Conservation (phyloP, 1,140 invertebrate species). For the Drosophila miranda region DNA sequence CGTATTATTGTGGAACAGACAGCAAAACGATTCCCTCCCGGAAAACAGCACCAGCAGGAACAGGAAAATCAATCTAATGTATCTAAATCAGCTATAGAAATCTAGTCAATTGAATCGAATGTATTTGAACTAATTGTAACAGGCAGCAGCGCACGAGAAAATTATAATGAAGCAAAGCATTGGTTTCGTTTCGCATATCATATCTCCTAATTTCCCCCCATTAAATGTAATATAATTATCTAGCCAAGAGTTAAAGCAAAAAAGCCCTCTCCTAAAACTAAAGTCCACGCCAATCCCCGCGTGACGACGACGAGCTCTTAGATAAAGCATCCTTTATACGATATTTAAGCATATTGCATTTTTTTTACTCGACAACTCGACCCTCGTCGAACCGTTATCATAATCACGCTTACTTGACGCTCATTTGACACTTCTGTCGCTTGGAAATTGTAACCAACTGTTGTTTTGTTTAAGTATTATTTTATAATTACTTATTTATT, state of each 20-base stretch:
- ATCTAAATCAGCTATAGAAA: constrained; percentile 71
- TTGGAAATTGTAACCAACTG: constrained; percentile 67
- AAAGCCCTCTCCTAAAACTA: constrained; percentile 29
- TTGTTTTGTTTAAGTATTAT: constrained; percentile 71
- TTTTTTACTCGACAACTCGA: constrained; percentile 43
- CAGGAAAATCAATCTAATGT: constrained; percentile 52
- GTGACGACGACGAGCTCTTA: constrained; percentile 44
- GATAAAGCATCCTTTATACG: constrained; percentile 51
- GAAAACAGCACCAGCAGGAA: constrained; percentile 39
- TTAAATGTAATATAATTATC: constrained; percentile 77
- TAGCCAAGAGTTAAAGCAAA: constrained; percentile 35
- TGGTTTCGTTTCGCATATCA: constrained; percentile 77
- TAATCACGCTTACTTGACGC: constrained; percentile 37
- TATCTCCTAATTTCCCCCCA: constrained; percentile 59
- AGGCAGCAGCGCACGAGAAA: constrained; percentile 39
- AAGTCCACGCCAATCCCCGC: constrained; percentile 39
- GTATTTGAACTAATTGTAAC: constrained; percentile 71
- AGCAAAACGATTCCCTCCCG: constrained; percentile 62
- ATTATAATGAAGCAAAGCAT: constrained; percentile 37
- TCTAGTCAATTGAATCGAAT: constrained; percentile 80
- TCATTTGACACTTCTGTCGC: constrained; percentile 54
- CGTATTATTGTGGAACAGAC: constrained; percentile 41
- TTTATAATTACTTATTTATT: constrained; percentile 78
- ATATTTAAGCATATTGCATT: constrained; percentile 58
- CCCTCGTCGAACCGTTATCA: constrained; percentile 45